Percentiles rank a stretch among this genome's conserved stretches.
Conservation (phyloP, 2,113 vertebrate species). For the Aldabrachelys gigantea region DNA sequence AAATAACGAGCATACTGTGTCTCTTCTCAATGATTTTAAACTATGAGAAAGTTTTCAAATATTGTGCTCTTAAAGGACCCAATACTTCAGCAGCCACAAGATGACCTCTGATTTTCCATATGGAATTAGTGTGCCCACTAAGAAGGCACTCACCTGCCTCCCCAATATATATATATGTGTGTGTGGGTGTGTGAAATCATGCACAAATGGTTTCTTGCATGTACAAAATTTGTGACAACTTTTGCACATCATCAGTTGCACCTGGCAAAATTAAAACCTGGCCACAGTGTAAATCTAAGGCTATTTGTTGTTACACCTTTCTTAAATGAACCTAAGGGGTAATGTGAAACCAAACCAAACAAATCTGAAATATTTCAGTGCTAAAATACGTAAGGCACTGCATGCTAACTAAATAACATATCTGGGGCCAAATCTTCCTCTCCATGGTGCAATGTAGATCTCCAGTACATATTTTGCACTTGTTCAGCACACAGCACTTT, state of each 20-base stretch:
- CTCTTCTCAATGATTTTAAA: not conserved
- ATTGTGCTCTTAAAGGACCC: not conserved
- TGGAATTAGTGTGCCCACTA: not conserved
- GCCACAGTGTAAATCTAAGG: not conserved
- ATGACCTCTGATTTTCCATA: not conserved
- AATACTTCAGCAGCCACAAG: not conserved
- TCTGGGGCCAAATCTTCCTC: conserved; percentile 26
- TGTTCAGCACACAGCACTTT: not conserved
- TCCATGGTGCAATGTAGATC: not conserved
- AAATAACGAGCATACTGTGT: not conserved
- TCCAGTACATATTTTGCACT: not conserved
- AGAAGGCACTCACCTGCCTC: not conserved
- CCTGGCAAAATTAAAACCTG: not conserved
- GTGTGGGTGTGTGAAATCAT: not conserved
- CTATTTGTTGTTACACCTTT: not conserved
- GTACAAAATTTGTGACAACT: not conserved
- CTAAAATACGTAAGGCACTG: not conserved
- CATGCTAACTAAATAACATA: not conserved
- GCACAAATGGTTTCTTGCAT: not conserved
- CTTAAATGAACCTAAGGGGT: conserved; percentile 53
- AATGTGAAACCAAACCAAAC: conserved; percentile 29
- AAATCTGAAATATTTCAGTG: not conserved
- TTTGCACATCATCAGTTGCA: not conserved
- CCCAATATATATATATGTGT: not conserved
- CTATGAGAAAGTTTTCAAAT: not conserved